Evolutionary conservation across 2,888 invertebrate genomes (phyloP).

Genomic region (Parapristionchus giblindavisi): DNA sequence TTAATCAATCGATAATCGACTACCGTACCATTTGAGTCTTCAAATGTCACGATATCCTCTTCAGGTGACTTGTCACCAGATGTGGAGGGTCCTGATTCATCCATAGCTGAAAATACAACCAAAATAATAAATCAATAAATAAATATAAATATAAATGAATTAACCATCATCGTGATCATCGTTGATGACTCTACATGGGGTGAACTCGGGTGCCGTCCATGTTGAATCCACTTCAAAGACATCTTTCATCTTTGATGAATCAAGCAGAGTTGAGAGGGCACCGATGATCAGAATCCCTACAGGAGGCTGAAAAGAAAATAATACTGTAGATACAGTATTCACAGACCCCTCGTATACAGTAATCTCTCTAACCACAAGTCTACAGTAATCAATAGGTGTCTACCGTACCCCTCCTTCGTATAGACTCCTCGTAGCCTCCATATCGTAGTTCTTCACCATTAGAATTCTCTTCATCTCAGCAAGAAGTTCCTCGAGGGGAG

Average conservation of each 20-base stretch:
- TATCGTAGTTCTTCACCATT: constrained; percentile 11
- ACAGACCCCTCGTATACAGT: background rate
- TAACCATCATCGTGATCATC: background rate
- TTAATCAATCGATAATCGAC: background rate
- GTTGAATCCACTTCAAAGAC: constrained; percentile 14
- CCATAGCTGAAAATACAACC: too few relatives aligned
- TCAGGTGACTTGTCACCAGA: too few relatives aligned
- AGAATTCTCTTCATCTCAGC: constrained; percentile 27
- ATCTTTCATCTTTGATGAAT: constrained; percentile 15
- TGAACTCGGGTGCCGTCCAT: constrained; percentile 7
- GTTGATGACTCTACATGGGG: background rate
- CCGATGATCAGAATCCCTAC: constrained; percentile 54
- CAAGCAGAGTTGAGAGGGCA: constrained; percentile 53
- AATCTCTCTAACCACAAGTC: background rate
- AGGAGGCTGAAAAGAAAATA: constrained; percentile 45
- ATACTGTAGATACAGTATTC: background rate
- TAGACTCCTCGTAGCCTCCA: constrained; percentile 18
- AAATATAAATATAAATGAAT: background rate
- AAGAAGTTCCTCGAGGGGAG: constrained; percentile 3
- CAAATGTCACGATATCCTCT: constrained; percentile 44
- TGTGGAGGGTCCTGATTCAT: too few relatives aligned
- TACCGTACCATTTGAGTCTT: constrained; percentile 43
- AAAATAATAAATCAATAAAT: background rate
- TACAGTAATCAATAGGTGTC: background rate
- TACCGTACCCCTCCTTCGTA: constrained; percentile 50